Base-by-base conservation (phyloP, 2,888 invertebrate genomes). In the Drosophila putrida region DNA sequence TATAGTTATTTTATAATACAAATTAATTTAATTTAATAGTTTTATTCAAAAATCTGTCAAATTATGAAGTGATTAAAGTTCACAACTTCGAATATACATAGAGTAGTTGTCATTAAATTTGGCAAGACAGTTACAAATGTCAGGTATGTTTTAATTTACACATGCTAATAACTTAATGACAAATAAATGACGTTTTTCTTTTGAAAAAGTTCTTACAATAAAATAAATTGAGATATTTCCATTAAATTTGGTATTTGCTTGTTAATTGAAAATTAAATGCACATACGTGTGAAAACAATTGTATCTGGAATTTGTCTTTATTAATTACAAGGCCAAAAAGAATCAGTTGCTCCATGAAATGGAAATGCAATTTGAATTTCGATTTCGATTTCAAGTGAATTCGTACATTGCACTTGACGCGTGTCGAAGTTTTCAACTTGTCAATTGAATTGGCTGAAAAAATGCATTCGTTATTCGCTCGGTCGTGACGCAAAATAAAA, bases 391-490 rank as follows among this genome's bases (percentile, higher is more conserved):
- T 6, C 15, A 20, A 6, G 33, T 9, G 20, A 49, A 25, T 39
- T 41, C 20, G 20, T 20, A 11, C 10, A 10, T 9, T 44, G 60
- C 47, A 64, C 55, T 70, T 55, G 51, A 38, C 44, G 57, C 39
- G 28, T 35, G 36, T 50, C 36, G 39, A 72, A 73, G 27, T 54
- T 59, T 61, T 58, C 39, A 62, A 54, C 58, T 69, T 76, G 76
- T 62, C 75, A 76, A 78, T 78, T 74, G 57, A 74, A 73, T 74
- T 78, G 41, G 44, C 15, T 38, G 25, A 46, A 10, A 58, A 71
- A 78, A 59, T 79, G 72, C 83, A 79, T 64, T 78, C 28, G 35
- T 50, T 50, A 43, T 71, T 53, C 28, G 65, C 25, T 44, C 28
- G 65, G 28, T 44, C 11, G 39, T 75, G 43, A 43, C 31, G 43